Percentiles rank a stretch among this genome's conserved stretches.
Evolutionary conservation across 23 tunicate genomes (phyloP).

Genomic region (Ciona savignyi): DNA sequence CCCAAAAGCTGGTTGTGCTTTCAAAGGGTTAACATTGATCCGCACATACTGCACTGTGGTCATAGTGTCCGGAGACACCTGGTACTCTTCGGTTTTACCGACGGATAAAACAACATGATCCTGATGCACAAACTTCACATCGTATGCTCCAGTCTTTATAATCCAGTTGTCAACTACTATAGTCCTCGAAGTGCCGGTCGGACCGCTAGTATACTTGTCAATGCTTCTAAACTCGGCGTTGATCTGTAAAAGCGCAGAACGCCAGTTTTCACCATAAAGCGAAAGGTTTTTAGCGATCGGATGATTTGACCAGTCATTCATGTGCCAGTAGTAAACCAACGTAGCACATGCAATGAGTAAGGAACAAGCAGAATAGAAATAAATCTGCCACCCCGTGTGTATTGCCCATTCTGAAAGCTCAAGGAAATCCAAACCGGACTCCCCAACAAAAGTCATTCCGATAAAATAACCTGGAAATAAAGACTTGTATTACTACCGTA

Average conservation of each 20-base stretch:
- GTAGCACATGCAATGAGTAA: conserved; percentile 35
- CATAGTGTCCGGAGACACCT: conserved; percentile 67
- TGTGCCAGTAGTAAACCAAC: conserved; percentile 56
- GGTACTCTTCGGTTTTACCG: conserved; percentile 59
- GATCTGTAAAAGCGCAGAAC: conserved; percentile 13
- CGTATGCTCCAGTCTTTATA: conserved; percentile 42
- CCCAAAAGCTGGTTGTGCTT: conserved; percentile 24
- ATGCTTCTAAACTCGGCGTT: conserved; percentile 64
- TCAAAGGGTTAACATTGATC: conserved; percentile 31
- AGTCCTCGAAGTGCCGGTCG: conserved; percentile 29
- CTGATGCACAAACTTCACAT: conserved; percentile 35
- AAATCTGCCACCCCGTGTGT: conserved; percentile 66
- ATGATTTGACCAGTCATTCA: conserved; percentile 64
- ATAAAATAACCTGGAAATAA: conserved; percentile 69
- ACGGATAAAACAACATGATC: conserved; percentile 52
- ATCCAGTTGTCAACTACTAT: conserved; percentile 82
- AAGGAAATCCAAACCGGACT: conserved; percentile 41
- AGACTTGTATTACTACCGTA: no score
- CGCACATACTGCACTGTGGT: conserved; percentile 61
- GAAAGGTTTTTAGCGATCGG: conserved; percentile 46
- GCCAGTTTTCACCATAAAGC: conserved; percentile 38
- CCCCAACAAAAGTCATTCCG: conserved; percentile 77
- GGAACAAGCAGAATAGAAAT: conserved; percentile 27
- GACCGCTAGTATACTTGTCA: conserved; percentile 60
- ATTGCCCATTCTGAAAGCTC: conserved; percentile 49